phyloP scores from a whole-genome alignment of 2,797 vertebrate species.

The Pteronotus mesoamericanus region DNA sequence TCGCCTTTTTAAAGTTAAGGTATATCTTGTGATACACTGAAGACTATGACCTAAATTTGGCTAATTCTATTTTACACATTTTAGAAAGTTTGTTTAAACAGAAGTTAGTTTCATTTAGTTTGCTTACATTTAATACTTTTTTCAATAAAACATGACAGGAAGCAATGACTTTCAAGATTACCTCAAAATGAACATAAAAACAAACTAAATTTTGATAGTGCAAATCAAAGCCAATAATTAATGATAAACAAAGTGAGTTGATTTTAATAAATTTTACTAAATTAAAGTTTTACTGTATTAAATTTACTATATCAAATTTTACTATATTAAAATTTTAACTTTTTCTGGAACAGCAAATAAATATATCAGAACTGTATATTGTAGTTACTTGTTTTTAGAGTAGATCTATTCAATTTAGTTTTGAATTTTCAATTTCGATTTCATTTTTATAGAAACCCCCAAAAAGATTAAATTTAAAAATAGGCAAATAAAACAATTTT shows the following conservation, averaged over 20 bases:
- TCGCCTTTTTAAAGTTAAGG: constrained; percentile 2
- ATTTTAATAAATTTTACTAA: neutral
- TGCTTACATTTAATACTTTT: neutral
- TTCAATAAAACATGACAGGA: neutral
- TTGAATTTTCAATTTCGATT: constrained; percentile 34
- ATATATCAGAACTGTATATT: neutral
- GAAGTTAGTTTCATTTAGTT: neutral
- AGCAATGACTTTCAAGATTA: neutral
- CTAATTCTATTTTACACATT: neutral
- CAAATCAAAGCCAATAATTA: neutral
- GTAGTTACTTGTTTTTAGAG: neutral
- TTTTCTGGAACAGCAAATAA: neutral
- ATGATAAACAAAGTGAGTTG: neutral
- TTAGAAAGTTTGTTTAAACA: neutral
- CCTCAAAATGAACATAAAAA: neutral
- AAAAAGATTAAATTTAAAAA: constrained; percentile 15
- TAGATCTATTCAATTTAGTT: neutral
- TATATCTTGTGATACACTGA: neutral
- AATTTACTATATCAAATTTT: neutral
- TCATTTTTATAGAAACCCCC: neutral
- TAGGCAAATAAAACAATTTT: constrained; percentile 19
- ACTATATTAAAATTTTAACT: neutral
- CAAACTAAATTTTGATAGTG: neutral
- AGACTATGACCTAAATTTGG: neutral
- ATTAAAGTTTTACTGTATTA: neutral